phyloP scores from a whole-genome alignment of 2,888 invertebrate species.

The Drosophila emarginata region DNA sequence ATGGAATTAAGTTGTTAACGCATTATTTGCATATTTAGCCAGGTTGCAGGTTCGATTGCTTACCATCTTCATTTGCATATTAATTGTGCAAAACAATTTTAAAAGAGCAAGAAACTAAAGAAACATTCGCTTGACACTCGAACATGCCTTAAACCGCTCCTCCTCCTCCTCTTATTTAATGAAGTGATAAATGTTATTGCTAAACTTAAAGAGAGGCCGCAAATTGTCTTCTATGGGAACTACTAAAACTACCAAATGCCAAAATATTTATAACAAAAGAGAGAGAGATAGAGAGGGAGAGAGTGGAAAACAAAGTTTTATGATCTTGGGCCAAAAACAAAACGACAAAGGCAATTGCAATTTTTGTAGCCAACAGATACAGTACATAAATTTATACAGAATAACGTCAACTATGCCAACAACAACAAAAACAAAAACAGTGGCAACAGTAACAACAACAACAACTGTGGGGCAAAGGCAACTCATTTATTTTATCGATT shows the following conservation, averaged over 20 bases:
- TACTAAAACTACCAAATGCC: slow-evolving; percentile 24
- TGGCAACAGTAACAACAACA: slow-evolving; percentile 35
- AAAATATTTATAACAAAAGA: slow-evolving; percentile 7
- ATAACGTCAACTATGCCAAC: slow-evolving; percentile 24
- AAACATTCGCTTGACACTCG: slow-evolving; percentile 18
- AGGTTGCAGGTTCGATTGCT: slow-evolving; percentile 61
- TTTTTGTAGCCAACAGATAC: slow-evolving; percentile 41
- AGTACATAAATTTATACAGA: slow-evolving; percentile 65
- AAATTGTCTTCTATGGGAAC: slow-evolving; percentile 37
- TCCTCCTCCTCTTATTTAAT: slow-evolving; percentile 48
- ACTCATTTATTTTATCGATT: slow-evolving; percentile 81
- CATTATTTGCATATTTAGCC: slow-evolving; percentile 80
- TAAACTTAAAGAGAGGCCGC: slow-evolving; percentile 34
- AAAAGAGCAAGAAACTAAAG: slow-evolving; percentile 23
- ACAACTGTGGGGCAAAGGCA: slow-evolving; percentile 56
- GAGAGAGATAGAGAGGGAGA: background rate
- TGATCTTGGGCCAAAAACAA: slow-evolving; percentile 44
- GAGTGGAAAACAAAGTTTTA: slow-evolving; percentile 39
- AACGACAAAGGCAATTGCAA: slow-evolving; percentile 9
- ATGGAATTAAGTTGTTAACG: slow-evolving; percentile 81
- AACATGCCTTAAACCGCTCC: slow-evolving; percentile 4
- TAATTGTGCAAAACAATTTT: slow-evolving; percentile 77
- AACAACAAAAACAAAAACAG: slow-evolving; percentile 19
- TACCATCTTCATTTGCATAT: slow-evolving; percentile 76
- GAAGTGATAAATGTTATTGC: slow-evolving; percentile 71